phyloP scores from a whole-genome alignment of 2,888 invertebrate species.

The Cancer borealis region DNA sequence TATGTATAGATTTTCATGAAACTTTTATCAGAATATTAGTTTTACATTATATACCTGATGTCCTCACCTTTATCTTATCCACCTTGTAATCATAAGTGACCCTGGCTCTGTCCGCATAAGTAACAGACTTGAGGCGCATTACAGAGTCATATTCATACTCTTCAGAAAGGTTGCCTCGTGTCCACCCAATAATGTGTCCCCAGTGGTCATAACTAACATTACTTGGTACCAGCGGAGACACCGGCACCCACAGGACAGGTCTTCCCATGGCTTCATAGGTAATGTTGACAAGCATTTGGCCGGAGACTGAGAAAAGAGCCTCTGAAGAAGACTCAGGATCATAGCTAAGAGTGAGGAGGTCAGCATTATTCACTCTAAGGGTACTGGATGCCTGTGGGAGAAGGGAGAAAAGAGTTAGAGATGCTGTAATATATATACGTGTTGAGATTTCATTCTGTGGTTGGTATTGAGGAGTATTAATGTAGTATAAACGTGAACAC shows the following conservation, averaged over 20 bases:
- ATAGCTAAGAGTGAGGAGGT: conserved; percentile 94
- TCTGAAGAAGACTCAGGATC: conserved; percentile 94
- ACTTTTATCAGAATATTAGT: too few relatives aligned
- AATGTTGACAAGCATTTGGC: conserved; percentile 76
- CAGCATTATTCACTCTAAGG: conserved; percentile 91
- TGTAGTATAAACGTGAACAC: not conserved
- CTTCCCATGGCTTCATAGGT: conserved; percentile 76
- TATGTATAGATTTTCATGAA: too few relatives aligned
- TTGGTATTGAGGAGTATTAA: not conserved
- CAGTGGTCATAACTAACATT: conserved; percentile 75
- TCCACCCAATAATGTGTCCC: conserved; percentile 74
- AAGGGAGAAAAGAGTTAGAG: not conserved
- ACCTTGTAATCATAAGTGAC: conserved; percentile 74
- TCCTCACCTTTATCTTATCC: conserved; percentile 65
- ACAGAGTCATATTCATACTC: conserved; percentile 68
- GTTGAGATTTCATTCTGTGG: not conserved
- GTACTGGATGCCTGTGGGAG: conserved; percentile 78
- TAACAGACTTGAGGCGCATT: conserved; percentile 68
- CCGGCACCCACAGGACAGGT: conserved; percentile 75
- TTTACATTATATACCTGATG: not conserved
- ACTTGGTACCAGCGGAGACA: conserved; percentile 71
- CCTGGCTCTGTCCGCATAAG: conserved; percentile 72
- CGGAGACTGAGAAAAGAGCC: conserved; percentile 83
- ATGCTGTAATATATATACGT: not conserved
- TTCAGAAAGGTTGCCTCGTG: conserved; percentile 71